Conservation (phyloP, 2,113 vertebrate species). For the Pachypanchax playfairii region DNA sequence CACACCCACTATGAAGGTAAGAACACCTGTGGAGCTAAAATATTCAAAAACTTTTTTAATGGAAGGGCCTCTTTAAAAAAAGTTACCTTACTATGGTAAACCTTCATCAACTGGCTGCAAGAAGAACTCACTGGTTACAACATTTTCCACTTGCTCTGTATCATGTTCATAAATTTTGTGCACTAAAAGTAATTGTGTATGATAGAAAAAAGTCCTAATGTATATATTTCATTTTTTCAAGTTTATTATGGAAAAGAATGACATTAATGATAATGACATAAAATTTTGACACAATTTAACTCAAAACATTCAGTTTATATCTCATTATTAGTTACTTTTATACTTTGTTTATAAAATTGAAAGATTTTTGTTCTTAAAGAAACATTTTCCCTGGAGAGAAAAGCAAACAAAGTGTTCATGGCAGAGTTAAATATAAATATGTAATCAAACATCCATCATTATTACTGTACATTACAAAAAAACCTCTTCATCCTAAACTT, state of each 20-base stretch:
- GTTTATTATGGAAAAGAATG: slow-evolving; percentile 82
- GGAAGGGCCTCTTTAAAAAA: too few species aligned
- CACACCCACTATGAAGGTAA: too few species aligned
- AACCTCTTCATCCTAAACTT: slow-evolving; percentile 16
- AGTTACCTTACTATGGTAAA: too few species aligned
- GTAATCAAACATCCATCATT: slow-evolving; percentile 25
- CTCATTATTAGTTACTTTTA: slow-evolving; percentile 62
- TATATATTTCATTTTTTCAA: slow-evolving; percentile 64
- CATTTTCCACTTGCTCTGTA: too few species aligned
- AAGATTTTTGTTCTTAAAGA: slow-evolving; percentile 49
- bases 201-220: slow-evolving; percentile 4
- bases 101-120: too few species aligned
- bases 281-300: slow-evolving; percentile 55
- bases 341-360: slow-evolving; percentile 62
- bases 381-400: slow-evolving; percentile 30
- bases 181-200: not conserved
- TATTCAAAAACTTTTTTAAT: too few species aligned
- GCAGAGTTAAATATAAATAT: slow-evolving; percentile 26
- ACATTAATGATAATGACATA: slow-evolving; percentile 72
- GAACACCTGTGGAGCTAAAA: too few species aligned
- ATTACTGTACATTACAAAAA: slow-evolving; percentile 24
- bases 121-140: too few species aligned
- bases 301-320: slow-evolving; percentile 67
- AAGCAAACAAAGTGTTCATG: slow-evolving; percentile 25
- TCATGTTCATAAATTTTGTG: too few species aligned